Evolutionary conservation across 2,797 vertebrate species (phyloP), one percentile per base, ranked within the genome.

Genomic region (Synanceia verrucosa): DNA sequence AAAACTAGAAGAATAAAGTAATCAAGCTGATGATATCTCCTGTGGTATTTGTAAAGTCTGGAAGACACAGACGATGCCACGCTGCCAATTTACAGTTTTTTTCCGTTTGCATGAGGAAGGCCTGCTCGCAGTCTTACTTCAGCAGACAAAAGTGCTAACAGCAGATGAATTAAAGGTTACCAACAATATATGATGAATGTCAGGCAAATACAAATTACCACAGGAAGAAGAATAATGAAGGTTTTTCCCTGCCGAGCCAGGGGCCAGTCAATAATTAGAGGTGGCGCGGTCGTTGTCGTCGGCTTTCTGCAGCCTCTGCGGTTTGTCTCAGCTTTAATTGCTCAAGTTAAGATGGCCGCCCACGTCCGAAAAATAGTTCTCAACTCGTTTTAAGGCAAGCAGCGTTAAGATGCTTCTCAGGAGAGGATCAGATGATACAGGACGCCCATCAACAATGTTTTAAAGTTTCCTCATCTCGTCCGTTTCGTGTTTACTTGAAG

Each of bases 111-210:
- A 18, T 6, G 8, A 43, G 37, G 60, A 41, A 1, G 24, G 70
- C 58, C 31, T 39, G 66, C 64, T 18, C 56, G 34, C 55, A 75
- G 73, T 85, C 91, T 91, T 76, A 91, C 89, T 91, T 92, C 92
- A 93, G 94, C 93, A 95, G 92, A 94, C 92, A 93, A 94, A 97
- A 96, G 91, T 95, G 94, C 95, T 93, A 96, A 95, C 96, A 96
- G 92, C 91, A 91, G 94, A 94, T 94, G 94, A 96, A 96, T 95
- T 96, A 96, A 97, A 98, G 96, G 95, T 97, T 97, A 96, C 73
- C 53, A 78, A 86, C 88, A 82, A 88, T 89, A 87, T 87, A 93
- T 93, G 91, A 95, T 93, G 94, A 94, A 94, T 94, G 94, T 92
- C 94, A 94, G 83, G 91, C 91, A 93, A 92, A 76, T 67, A 94